These are phyloP conservation scores for Solenodon paradoxus DNA, from an alignment of 2,113 vertebrate genomes.

Conservation along the genomic window DNA sequence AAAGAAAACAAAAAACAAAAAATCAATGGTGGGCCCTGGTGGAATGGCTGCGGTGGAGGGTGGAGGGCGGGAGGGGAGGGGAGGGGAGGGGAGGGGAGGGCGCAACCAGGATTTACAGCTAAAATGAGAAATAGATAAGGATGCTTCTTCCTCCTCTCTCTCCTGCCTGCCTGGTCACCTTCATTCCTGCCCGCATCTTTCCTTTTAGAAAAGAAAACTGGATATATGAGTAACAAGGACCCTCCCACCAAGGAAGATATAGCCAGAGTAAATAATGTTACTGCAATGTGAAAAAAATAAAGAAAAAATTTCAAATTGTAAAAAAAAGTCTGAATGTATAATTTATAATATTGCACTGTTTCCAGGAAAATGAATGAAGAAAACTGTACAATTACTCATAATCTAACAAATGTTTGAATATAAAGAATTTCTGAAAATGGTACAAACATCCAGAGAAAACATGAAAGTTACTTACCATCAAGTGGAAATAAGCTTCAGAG, in stretches of 20 bases:
- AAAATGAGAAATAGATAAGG: too few relatives aligned
- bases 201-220: too few relatives aligned
- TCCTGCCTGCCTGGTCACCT: too few relatives aligned
- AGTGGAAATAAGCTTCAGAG: not conserved
- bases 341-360: not conserved
- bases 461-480: not conserved
- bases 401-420: not conserved
- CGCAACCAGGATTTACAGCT: too few relatives aligned
- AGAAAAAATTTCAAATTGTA: not conserved
- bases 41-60: too few relatives aligned
- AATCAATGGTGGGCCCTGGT: too few relatives aligned
- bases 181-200: too few relatives aligned
- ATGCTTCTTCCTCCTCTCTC: too few relatives aligned
- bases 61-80: too few relatives aligned
- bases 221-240: not conserved
- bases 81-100: too few relatives aligned
- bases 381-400: not conserved
- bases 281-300: not conserved
- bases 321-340: not conserved
- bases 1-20: too few relatives aligned
- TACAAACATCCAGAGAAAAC: not conserved
- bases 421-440: not conserved
- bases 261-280: not conserved
- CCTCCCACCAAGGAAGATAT: not conserved
- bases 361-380: constrained; percentile 35